Evolutionary conservation across 2,888 invertebrate genomes (phyloP).

Genomic region (Acanthoscelides obtectus): DNA sequence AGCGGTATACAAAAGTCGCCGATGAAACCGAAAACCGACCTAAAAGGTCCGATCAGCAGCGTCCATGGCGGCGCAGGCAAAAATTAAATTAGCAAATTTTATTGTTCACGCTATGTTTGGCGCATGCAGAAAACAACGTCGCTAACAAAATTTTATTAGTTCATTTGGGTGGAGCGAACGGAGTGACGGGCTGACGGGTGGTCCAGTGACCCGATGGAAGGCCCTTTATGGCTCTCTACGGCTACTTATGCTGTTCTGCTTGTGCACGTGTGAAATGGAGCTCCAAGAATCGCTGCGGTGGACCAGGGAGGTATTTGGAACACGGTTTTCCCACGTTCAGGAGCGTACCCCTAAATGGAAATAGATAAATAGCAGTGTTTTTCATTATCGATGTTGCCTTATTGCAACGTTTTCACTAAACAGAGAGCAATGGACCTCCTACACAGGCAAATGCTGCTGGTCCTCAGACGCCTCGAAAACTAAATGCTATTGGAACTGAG

Average conservation of each 20-base stretch:
- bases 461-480: too few species aligned
- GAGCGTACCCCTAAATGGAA: too few species aligned
- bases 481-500: too few species aligned
- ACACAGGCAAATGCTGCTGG: too few species aligned
- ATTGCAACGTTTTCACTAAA: too few species aligned
- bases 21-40: background rate
- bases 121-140: constrained; percentile 18
- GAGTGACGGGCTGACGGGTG: constrained; percentile 20
- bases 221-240: background rate
- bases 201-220: constrained; percentile 8
- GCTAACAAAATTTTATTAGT: constrained; percentile 26
- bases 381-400: too few species aligned
- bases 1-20: background rate
- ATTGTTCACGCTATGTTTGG: constrained; percentile 21
- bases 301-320: background rate
- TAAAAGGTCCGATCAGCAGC: background rate
- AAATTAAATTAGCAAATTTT: constrained; percentile 21
- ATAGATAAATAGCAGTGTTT: too few species aligned
- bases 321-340: too few species aligned
- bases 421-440: too few species aligned
- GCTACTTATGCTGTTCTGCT: background rate
- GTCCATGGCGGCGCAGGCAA: constrained; percentile 14
- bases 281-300: background rate
- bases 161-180: constrained; percentile 17
- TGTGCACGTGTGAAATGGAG: background rate